Base-by-base conservation (phyloP, 1,140 invertebrate genomes). In the Archivesica marissinica region DNA sequence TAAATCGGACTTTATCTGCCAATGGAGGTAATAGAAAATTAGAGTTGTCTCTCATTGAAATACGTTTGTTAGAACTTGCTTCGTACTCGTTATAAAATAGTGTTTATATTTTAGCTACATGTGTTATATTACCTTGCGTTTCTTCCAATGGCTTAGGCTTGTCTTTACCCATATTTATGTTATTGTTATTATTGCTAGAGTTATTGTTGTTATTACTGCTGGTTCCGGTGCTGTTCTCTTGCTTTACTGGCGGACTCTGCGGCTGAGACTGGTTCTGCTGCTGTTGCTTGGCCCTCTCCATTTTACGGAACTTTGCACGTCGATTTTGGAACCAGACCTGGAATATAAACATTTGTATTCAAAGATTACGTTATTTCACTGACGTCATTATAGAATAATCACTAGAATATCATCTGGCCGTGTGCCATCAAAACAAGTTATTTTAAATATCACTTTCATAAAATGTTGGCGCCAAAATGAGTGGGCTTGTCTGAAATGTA, bases 271-370 rank as follows among this genome's bases (percentile, higher is more conserved):
- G 68, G 6, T 66, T 50, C 41, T 84, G 81, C 38, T 82, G 79
- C 52, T 84, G 81, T 76, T 84, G 81, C 52, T 84, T 84, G n/a
- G 81, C 81, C 50, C 81, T n/a, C 39, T 84, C 81, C 81, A 84
- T 84, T 44, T 84, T 84, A 28, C 81, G 70, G 54, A 84, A 99
- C 94, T 99, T 99, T 89, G 99, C 98, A 76, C 99, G 95, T 39
- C 99, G 95, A 94, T 99, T 99, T 95, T 99, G 98, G 94, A 99
- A 99, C 99, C 99, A 99, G 0, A 99, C 99, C 99, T 99, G 95
- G 35, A 30, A 78, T n/a, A 64, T 11, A 38, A 4, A 39, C 23
- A 77, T 56, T 61, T 17, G 17, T 52, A 9, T 9, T 47, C 44
- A 47, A 47, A n/a, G n/a, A n/a, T n/a, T n/a, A n/a, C n/a, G n/a